Base-by-base conservation (phyloP, 2,113 vertebrate species). In the Shinisaurus crocodilurus region DNA sequence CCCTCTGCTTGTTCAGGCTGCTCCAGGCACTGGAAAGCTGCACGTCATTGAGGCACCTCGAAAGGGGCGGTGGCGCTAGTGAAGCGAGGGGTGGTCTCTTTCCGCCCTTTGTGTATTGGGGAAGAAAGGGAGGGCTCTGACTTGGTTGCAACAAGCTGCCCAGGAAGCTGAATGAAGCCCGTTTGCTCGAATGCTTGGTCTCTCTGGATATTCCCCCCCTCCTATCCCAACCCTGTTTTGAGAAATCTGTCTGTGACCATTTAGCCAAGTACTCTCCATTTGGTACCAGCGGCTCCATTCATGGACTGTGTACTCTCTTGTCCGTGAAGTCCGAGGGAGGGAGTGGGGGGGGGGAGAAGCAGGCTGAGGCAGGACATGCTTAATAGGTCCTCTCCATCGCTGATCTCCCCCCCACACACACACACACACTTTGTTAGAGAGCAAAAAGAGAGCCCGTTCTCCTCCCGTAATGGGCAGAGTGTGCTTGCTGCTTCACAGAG, bases 1-100 rank as follows among this genome's bases (percentile, higher is more conserved):
- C 94, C 90, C 93, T 0, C n/a, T 16, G 60, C 92, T 91, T 92
- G 90, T 86, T 92, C 29, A 63, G 90, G 90, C 94, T 65, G 90
- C 95, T 93, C 90, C 83, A 75, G 93, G 94, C 95, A 0, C 89
- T 92, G 92, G 92, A 92, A 25, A 86, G 72, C 43, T 92, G 85
- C 12, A 13, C 87, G 65, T 90, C 76, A 48, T 89, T 91, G 92
- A 92, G 90, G 90, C 82, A 84, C 83, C 91, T 93, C 74, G 40
- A 92, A 93, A 89, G 91, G 89, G 75, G 86, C n/a, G n/a, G 86
- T 93, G 43, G 69, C 37, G 89, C 91, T 43, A 85, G 89, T 5
- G 37, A 25, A 65, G 83, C n/a, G 80, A 75, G 89, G 88, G 90
- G 84, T 91, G 93, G 93, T 95, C 90, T 48, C 89, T 60, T 93